phyloP scores from a whole-genome alignment of 1,140 invertebrate species.

The Cecropterus lyciades region DNA sequence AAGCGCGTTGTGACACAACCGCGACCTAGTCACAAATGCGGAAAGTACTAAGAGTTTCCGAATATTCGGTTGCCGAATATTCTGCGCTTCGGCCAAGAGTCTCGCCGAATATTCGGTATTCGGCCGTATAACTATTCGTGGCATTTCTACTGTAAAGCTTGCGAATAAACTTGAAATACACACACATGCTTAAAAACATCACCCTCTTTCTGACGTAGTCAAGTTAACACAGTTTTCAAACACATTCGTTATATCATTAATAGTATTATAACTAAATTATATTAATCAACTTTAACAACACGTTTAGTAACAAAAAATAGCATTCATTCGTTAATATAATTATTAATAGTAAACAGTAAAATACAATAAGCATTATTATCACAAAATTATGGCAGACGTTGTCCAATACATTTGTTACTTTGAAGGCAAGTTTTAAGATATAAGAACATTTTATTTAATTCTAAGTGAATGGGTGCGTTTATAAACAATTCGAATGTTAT shows the following conservation, averaged over 20 bases:
- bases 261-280: background rate
- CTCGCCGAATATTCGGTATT: too few relatives aligned
- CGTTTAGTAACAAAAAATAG: slow-evolving; percentile 22
- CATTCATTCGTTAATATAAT: slow-evolving; percentile 16
- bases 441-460: slow-evolving; percentile 13
- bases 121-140: too few relatives aligned
- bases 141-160: too few relatives aligned
- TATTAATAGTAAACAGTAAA: slow-evolving; percentile 31
- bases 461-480: slow-evolving; percentile 7
- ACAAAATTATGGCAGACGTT: slow-evolving; percentile 45
- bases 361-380: slow-evolving; percentile 40
- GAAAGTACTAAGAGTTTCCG: too few relatives aligned
- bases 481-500: background rate
- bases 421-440: slow-evolving; percentile 26
- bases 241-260: slow-evolving; percentile 8
- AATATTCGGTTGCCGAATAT: too few relatives aligned
- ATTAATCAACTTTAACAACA: slow-evolving; percentile 23
- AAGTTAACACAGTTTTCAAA: too few relatives aligned
- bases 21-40: too few relatives aligned
- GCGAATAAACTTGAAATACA: too few relatives aligned
- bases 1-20: too few relatives aligned
- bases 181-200: too few relatives aligned
- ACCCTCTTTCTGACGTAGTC: too few relatives aligned
- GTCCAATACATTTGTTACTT: slow-evolving; percentile 13
- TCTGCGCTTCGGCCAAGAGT: too few relatives aligned